Conservation (phyloP, 2,888 invertebrate species). For the Thalpophila matura region DNA sequence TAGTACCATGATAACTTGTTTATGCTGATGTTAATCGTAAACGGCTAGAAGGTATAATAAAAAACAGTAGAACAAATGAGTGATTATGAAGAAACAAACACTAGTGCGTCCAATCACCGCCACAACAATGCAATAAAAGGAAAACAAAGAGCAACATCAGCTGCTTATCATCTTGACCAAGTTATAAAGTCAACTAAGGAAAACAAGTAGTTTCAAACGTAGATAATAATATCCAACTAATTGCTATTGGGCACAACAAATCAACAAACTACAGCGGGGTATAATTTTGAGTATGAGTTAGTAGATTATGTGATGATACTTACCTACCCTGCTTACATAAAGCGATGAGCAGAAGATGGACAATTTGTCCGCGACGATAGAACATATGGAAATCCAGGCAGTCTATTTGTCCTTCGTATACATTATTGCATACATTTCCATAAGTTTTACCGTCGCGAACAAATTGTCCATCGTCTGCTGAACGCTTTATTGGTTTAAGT, state of each 20-base stretch:
- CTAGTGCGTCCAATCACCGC: background rate
- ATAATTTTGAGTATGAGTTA: no score
- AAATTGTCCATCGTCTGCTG: no score
- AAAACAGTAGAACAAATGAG: background rate
- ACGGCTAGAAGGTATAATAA: background rate
- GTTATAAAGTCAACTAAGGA: background rate
- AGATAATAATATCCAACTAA: constrained; percentile 1
- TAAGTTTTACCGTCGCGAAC: no score
- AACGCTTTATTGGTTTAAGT: background rate
- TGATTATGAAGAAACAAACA: constrained; percentile 21
- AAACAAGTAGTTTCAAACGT: background rate
- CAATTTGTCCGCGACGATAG: no score
- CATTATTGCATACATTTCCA: no score
- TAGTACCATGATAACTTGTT: constrained; percentile 7
- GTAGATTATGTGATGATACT: no score
- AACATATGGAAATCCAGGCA: no score
- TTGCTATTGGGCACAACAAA: background rate
- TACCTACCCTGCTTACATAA: no score
- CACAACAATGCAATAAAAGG: constrained; percentile 6
- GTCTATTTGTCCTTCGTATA: no score
- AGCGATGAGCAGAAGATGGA: no score
- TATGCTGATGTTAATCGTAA: background rate
- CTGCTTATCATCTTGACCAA: constrained; percentile 8
- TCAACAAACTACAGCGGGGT: no score
- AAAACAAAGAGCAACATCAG: constrained; percentile 14